A percentile compares a stretch with the other conserved stretches of the same genome.
These are phyloP conservation scores for Falco columbarius DNA, from an alignment of 2,797 vertebrate species.

Conservation along the genomic window DNA sequence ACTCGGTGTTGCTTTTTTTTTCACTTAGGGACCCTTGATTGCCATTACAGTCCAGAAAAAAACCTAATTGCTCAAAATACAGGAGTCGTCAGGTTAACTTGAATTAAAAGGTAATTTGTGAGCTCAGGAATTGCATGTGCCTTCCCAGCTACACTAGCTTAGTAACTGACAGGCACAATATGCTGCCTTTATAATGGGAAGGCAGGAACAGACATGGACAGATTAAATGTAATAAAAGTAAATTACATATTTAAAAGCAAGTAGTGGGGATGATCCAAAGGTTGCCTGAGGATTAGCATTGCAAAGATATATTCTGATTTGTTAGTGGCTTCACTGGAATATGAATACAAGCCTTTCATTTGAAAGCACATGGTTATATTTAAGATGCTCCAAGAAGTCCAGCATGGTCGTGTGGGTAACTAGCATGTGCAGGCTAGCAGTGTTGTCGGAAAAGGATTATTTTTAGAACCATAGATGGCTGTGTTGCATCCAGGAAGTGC, in stretches of 20 bases:
- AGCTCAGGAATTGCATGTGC: not conserved
- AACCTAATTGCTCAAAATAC: not conserved
- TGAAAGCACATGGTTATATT: not conserved
- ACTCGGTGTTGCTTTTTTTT: not conserved
- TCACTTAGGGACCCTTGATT: not conserved
- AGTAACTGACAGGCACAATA: not conserved
- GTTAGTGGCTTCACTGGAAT: not conserved
- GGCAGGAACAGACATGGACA: not conserved
- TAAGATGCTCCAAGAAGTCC: not conserved
- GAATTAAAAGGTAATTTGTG: not conserved
- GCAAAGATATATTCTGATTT: not conserved
- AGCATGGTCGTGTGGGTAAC: not conserved
- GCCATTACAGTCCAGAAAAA: not conserved
- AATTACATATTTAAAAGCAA: not conserved
- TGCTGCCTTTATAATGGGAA: not conserved
- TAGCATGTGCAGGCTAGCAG: not conserved
- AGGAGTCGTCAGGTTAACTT: not conserved
- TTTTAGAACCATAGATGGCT: not conserved
- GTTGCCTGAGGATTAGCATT: not conserved
- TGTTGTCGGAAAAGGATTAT: conserved; percentile 2
- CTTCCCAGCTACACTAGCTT: not conserved
- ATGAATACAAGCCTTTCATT: not conserved
- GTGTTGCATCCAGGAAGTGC: conserved; percentile 33
- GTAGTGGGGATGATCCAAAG: not conserved
- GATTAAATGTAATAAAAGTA: not conserved